Evolutionary conservation across 2,797 vertebrate genomes (phyloP), one percentile per base, ranked within the genome.

Genomic region (Microctenopoma steveboyesi): DNA sequence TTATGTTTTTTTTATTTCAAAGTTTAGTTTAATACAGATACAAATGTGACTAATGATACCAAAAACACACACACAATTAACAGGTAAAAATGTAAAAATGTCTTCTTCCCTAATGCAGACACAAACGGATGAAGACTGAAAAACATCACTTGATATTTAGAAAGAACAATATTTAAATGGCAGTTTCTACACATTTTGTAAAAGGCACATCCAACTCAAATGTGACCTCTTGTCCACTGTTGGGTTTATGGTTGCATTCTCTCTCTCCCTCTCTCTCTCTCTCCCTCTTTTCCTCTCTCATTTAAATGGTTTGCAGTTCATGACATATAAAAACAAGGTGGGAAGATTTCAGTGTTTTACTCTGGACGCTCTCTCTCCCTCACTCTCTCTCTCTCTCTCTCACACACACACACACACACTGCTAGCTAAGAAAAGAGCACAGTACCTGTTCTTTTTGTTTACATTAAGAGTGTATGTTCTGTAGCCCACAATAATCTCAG

Each of bases 181-280:
- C 75, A 83, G 81, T 84, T 85, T 84, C 30, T 51, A 59, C 60
- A 78, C 71, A 56, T 88, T 87, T 64, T 33, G 68, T 68, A 62
- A 58, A 91, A 92, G 91, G 91, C 90, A 91, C 91, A 83, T 86
- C 79, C 80, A 33, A 81, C 82, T 89, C 76, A 83, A 78, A 87
- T 85, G 81, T 87, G 85, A 84, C 81, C 72, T 82, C 64, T 82
- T 33, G 48, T 78, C 65, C 58, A 49, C 42, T 25, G 53, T 54
- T 56, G 48, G 56, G n/a, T 63, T 68, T 25, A 39, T 58, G 43
- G 67, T 82, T 67, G 43, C 43, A 39, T 69, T 62, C 51, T 22
- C 14, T 54, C 40, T 16, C 40, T 55, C 39, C 22, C 22, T 22
- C 22, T 22, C 22, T 22, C 22, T 22, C 22, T 22, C 22, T 22